Evolutionary conservation across 2,888 invertebrate genomes (phyloP).

Genomic region (Drosophila mettleri): DNA sequence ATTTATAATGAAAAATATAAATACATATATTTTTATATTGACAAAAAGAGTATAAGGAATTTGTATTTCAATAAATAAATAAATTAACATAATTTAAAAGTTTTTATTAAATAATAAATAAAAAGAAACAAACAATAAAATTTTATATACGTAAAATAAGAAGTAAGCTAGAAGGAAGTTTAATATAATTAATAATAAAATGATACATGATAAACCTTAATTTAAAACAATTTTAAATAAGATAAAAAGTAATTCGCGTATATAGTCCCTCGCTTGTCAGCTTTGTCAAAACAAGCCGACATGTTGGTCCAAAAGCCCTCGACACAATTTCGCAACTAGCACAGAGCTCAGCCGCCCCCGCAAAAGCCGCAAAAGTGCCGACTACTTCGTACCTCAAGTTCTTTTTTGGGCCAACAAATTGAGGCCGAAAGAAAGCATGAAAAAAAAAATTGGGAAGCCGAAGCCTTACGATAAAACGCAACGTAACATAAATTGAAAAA

Average conservation of each 20-base stretch:
- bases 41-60: too few species aligned
- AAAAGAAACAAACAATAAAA: not conserved
- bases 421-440: conserved; percentile 41
- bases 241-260: conserved; percentile 1
- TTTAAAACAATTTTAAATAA: not conserved
- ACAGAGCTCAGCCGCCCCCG: conserved; percentile 19
- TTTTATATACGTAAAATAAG: not conserved
- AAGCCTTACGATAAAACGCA: conserved; percentile 55
- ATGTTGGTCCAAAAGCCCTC: conserved; percentile 35
- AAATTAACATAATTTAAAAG: too few species aligned
- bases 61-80: too few species aligned
- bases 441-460: conserved; percentile 37
- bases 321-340: conserved; percentile 42
- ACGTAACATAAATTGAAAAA: conserved; percentile 71
- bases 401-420: conserved; percentile 51
- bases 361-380: conserved; percentile 67
- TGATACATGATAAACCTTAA: not conserved
- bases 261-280: not conserved
- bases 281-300: conserved; percentile 2
- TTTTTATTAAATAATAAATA: too few species aligned
- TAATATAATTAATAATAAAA: too few species aligned
- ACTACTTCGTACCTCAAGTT: conserved; percentile 50
- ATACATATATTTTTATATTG: too few species aligned
- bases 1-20: too few species aligned
- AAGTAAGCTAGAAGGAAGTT: not conserved